Evolutionary conservation across 2,113 vertebrate genomes (phyloP), one percentile per base, ranked within the genome.

Genomic region (Dicaeum eximium): DNA sequence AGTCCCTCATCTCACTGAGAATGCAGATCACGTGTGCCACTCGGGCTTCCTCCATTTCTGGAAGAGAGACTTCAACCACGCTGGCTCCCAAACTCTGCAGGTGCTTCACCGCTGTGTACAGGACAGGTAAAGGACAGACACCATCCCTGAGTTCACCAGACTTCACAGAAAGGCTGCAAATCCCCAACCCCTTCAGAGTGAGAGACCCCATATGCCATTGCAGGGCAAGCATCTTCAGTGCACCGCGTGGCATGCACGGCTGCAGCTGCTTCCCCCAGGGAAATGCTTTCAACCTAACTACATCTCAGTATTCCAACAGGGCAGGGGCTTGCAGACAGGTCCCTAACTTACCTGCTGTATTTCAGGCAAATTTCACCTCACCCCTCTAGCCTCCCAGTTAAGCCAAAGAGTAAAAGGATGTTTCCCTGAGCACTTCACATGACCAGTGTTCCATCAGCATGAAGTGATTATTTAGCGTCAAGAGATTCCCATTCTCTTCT

Each of bases 1-100:
- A 96, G 64, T 97, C 94, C 47, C 96, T 95, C 95, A 97, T 97
- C 84, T 97, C 97, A 51, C 96, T 94, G 35, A 97, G 94, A 84
- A 97, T 97, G 81, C 92, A 96, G 84, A 97, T 84, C 13, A 27
- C 30, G 4, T 97, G 97, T 15, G 97, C 96, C 54, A 95, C 72
- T 57, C n/a, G 78, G 0, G 40, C n/a, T 80, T 97, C 97, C 47
- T 97, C 97, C 73, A 96, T 69, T 84, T 97, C 97, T 62, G 96
- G 96, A 64, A 97, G 92, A 87, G 81, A 93, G 22, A 97, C 45
- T 38, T 97, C 90, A 35, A 97, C 93, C 83, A 97, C 85, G 0
- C 27, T 95, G 86, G 96, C 97, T 88, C 97, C 97, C 57, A 94
- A 60, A 56, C 83, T 82, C 83, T n/a, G 67, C 85, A 97, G 90